Conservation (phyloP, 2,888 invertebrate species). For the Thysanoteuthis rhombus region DNA sequence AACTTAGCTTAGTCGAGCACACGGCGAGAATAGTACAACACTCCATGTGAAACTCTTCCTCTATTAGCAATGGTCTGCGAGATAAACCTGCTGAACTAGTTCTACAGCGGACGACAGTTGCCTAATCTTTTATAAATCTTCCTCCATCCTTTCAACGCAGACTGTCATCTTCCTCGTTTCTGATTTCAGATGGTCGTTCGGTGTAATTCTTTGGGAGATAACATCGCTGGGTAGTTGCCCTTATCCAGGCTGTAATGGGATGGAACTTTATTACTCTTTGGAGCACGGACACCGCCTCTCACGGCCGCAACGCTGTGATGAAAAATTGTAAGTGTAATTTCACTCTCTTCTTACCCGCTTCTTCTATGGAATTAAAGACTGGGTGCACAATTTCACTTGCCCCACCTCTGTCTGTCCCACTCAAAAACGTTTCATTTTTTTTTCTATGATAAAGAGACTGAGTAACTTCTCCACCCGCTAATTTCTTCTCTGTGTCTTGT, state of each 20-base stretch:
- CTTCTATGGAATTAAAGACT: neutral
- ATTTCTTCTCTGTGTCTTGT: too few species aligned
- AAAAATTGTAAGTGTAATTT: slow-evolving; percentile 53
- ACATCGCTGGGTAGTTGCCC: slow-evolving; percentile 61
- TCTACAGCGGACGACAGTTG: neutral
- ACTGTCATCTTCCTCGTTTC: neutral
- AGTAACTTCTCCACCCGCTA: too few species aligned
- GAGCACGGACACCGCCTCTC: slow-evolving; percentile 58
- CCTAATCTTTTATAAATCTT: neutral
- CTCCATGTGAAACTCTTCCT: too few species aligned
- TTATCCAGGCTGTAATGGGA: slow-evolving; percentile 54
- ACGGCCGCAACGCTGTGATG: slow-evolving; percentile 56
- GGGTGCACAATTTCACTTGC: neutral
- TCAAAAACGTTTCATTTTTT: too few species aligned
- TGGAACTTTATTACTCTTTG: slow-evolving; percentile 54
- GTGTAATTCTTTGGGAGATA: slow-evolving; percentile 63
- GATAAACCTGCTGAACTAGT: neutral
- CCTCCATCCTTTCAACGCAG: neutral
- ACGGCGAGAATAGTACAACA: too few species aligned
- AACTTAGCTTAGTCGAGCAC: too few species aligned
- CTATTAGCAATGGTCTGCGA: too few species aligned
- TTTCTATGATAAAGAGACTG: too few species aligned
- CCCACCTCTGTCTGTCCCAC: neutral
- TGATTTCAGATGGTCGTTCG: slow-evolving; percentile 62
- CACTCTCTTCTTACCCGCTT: neutral